Evolutionary conservation across 2,113 vertebrate species (phyloP).

Genomic region (Ellobius talpinus): DNA sequence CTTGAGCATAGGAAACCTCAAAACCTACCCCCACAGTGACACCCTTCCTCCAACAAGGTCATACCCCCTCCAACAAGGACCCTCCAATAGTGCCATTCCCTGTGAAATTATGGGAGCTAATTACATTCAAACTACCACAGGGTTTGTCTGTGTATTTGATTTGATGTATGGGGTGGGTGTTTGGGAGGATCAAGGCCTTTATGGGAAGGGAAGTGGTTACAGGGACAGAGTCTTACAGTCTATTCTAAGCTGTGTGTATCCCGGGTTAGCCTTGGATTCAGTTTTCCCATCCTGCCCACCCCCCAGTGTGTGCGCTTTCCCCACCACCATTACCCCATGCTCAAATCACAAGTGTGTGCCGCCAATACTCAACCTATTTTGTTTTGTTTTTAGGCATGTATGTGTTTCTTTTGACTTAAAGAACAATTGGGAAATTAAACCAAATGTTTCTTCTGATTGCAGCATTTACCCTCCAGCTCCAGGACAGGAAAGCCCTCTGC

Average conservation of each 20-base stretch:
- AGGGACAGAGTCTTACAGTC: neutral
- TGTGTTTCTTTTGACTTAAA: neutral
- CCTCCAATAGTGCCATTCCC: neutral
- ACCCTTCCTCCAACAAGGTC: neutral
- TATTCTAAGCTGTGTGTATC: neutral
- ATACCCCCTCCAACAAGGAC: neutral
- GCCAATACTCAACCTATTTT: neutral
- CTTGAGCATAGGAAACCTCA: neutral
- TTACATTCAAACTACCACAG: neutral
- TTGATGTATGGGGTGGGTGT: neutral
- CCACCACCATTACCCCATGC: neutral
- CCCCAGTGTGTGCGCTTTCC: neutral
- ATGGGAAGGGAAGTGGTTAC: neutral
- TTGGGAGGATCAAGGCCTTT: neutral
- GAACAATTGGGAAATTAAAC: neutral
- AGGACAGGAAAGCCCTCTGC: constrained; percentile 88
- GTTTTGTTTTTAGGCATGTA: neutral
- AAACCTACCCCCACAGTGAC: neutral
- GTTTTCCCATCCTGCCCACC: neutral
- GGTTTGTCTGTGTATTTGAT: neutral
- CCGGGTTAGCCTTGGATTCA: neutral
- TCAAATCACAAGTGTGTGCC: neutral
- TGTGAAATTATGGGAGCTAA: neutral
- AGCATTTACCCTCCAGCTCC: constrained; percentile 91
- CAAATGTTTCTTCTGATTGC: constrained; percentile 68